These are phyloP conservation scores for Fabriciana adippe DNA, from an alignment of 2,888 invertebrate species.

Conservation along the genomic window DNA sequence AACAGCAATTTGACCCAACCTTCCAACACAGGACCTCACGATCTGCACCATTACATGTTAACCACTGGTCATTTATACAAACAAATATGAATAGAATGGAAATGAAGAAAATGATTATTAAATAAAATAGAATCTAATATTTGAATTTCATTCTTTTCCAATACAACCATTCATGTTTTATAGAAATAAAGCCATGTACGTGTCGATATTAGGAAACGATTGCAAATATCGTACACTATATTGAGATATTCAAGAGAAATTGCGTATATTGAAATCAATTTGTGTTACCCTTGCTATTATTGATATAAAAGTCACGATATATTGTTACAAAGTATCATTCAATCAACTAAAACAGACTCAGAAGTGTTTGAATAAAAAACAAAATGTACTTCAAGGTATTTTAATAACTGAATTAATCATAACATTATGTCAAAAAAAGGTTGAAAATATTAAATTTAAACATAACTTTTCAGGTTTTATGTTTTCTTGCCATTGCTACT, in stretches of 20 bases:
- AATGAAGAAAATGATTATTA: too few relatives aligned
- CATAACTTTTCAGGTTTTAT: constrained; percentile 24
- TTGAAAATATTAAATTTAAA: not conserved
- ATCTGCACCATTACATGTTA: too few relatives aligned
- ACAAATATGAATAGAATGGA: too few relatives aligned
- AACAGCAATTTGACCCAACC: too few relatives aligned
- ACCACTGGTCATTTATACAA: too few relatives aligned
- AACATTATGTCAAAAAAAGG: not conserved
- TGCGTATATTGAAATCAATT: constrained; percentile 45
- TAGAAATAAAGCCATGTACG: constrained; percentile 13
- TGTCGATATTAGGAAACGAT: constrained; percentile 33
- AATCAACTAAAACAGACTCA: constrained; percentile 36
- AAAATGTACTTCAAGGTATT: constrained; percentile 35
- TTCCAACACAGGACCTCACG: too few relatives aligned
- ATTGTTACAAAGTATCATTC: constrained; percentile 47
- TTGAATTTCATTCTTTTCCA: not conserved
- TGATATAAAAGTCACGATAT: constrained; percentile 52
- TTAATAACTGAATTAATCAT: not conserved
- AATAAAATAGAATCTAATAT: too few relatives aligned
- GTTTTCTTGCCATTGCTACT: constrained; percentile 21
- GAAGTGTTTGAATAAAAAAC: constrained; percentile 19
- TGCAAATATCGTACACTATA: constrained; percentile 22
- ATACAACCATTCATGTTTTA: not conserved
- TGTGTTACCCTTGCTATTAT: constrained; percentile 46
- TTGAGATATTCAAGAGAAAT: constrained; percentile 30